Conservation (phyloP, 2,888 invertebrate species). For the Apodemia mormo region DNA sequence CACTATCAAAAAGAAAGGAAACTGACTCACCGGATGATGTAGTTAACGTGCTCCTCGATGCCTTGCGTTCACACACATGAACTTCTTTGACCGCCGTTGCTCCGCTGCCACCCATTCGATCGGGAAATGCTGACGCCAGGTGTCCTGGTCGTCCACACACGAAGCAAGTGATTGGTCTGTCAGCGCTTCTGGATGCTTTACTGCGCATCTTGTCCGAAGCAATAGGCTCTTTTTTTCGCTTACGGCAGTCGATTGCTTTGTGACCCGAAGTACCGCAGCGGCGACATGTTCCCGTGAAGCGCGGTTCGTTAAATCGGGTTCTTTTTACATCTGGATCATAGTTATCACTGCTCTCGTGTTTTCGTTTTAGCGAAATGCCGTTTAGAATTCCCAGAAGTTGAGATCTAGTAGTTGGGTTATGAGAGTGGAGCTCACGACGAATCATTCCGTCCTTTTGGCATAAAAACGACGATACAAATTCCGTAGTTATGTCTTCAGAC, state of each 20-base stretch:
- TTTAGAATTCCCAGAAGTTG: slow-evolving; percentile 24
- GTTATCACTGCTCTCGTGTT: slow-evolving; percentile 1
- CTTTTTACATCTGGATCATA: slow-evolving; percentile 12
- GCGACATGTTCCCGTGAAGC: too few species aligned
- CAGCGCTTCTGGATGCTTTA: too few species aligned
- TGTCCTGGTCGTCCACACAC: too few species aligned
- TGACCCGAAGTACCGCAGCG: too few species aligned
- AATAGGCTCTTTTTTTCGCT: too few species aligned
- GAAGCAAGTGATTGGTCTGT: slow-evolving; percentile 17
- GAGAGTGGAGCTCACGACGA: slow-evolving; percentile 27
- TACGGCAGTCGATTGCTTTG: too few species aligned
- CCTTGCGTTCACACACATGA: neutral
- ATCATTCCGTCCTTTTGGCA: slow-evolving; percentile 22
- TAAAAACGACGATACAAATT: slow-evolving; percentile 24
- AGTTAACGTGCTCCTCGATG: neutral
- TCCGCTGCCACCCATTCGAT: too few species aligned
- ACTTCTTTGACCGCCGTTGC: neutral
- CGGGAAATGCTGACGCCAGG: too few species aligned
- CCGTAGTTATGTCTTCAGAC: slow-evolving; percentile 21
- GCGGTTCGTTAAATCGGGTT: neutral
- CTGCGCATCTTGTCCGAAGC: too few species aligned
- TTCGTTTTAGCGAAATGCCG: slow-evolving; percentile 21
- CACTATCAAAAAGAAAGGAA: too few species aligned
- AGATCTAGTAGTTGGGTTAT: slow-evolving; percentile 18
- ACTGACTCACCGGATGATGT: neutral